Evolutionary conservation across 2,888 invertebrate species (phyloP).

Genomic region (Lycocerus yunnanus): DNA sequence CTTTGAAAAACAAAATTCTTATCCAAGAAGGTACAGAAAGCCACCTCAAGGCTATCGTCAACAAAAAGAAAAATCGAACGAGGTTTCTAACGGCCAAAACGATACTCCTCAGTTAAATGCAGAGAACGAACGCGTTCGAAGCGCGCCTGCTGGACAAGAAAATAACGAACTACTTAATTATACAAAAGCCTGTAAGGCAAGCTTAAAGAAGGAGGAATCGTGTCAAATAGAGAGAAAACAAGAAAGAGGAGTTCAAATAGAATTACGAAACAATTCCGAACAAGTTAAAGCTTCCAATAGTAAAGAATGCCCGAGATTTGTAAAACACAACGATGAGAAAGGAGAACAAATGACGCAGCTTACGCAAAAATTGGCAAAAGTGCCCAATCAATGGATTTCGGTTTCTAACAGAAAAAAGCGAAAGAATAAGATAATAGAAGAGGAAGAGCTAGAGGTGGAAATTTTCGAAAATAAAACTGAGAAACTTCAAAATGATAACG

Average conservation of each 20-base stretch:
- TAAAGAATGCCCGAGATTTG: background rate
- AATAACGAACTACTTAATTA: background rate
- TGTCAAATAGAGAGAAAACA: background rate
- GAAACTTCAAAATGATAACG: background rate
- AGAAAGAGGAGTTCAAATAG: background rate
- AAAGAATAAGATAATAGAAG: conserved; percentile 46
- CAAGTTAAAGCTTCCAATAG: background rate
- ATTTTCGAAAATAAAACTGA: conserved; percentile 10
- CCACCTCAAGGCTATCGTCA: background rate
- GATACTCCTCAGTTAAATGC: background rate
- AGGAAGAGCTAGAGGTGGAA: conserved; percentile 24
- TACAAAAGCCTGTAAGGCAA: background rate
- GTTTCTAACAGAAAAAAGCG: conserved; percentile 53
- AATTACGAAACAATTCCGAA: conserved; percentile 15
- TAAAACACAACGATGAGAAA: background rate
- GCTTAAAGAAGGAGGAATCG: background rate
- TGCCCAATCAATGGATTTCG: conserved; percentile 51
- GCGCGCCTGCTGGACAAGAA: background rate
- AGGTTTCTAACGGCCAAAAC: background rate
- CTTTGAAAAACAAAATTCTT: background rate
- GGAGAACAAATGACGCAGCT: background rate
- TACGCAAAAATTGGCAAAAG: conserved; percentile 24
- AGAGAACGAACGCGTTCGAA: background rate
- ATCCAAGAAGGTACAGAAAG: conserved; percentile 5
- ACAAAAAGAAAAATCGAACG: conserved; percentile 7